Conservation (phyloP, 2,888 invertebrate species). For the Cosmorhoe ocellata region DNA sequence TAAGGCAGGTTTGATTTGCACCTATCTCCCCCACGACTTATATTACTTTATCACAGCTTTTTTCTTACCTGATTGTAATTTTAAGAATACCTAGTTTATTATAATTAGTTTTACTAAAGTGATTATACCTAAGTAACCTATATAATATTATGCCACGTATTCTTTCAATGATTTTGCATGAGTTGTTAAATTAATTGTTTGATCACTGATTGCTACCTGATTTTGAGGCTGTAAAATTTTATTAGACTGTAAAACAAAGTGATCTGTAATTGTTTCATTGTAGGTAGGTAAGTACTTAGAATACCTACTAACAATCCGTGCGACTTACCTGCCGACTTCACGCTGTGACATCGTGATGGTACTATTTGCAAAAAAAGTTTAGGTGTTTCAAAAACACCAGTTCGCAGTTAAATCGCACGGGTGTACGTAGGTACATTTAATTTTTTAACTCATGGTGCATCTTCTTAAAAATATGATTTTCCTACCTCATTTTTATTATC, state of each 20-base stretch:
- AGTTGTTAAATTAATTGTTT: constrained; percentile 5
- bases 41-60: not conserved
- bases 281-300: not conserved
- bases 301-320: not conserved
- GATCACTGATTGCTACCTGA: constrained; percentile 6
- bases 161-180: constrained; percentile 17
- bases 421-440: not conserved
- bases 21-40: constrained; percentile 2
- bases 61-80: not conserved
- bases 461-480: not conserved
- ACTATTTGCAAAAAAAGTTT: no score
- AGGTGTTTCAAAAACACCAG: no score
- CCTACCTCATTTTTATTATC: not conserved
- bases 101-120: no score
- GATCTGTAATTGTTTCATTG: not conserved
- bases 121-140: no score
- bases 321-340: no score
- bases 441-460: no score
- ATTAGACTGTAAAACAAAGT: not conserved
- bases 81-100: constrained; percentile 6
- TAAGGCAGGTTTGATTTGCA: constrained; percentile 12
- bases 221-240: constrained; percentile 12
- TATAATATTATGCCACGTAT: not conserved
- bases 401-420: no score
- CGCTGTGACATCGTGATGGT: no score